Base-by-base conservation (phyloP, 2,113 vertebrate genomes). In the Nansenia antarctica region DNA sequence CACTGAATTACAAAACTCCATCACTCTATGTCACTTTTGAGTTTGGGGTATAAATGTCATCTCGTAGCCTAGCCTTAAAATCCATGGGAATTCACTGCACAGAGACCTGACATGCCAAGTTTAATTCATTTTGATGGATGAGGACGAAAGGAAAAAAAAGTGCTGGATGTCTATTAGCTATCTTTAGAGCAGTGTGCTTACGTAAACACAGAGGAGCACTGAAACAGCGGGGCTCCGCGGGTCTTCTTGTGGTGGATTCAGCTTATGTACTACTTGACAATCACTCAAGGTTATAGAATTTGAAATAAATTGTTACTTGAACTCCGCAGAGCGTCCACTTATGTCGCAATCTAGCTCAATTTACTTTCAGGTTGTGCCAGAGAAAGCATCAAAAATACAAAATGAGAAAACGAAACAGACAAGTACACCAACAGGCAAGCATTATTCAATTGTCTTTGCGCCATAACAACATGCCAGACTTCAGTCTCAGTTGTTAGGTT, bases 81-180 rank as follows among this genome's bases (percentile, higher is more conserved):
- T 80, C 81, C 81, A 80, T 88, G 88, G 85, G 88, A 90, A 91
- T 83, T 80, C 78, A 74, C 47, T 54, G 79, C 39, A 1, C 34
- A 1, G 54, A 60, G 71, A 67, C 73, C 67, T 74, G 78, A 81
- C 78, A 70, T 81, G 90, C 88, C 90, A 91, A 86, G 83, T 89
- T 84, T 69, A 86, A 90, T 90, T 92, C 86, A 87, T 76, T 81
- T 84, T 91, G 90, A 90, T 89, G 88, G 85, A 91, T 89, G 91
- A 87, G 81, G 77, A 81, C n/a, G n/a, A 66, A 11, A 76, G 55
- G 78, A 69, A 68, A 79, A 82, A 84, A 81, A 84, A 86, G 87
- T 80, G 72, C 79, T 76, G 81, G 73, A 84, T 79, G 88, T 89
- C 86, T 87, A 84, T 84, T 78, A 83, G 83, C 84, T 77, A 88